These are phyloP conservation scores for Sapayoa aenigma DNA, from an alignment of 2,113 vertebrate genomes.

Conservation along the genomic window DNA sequence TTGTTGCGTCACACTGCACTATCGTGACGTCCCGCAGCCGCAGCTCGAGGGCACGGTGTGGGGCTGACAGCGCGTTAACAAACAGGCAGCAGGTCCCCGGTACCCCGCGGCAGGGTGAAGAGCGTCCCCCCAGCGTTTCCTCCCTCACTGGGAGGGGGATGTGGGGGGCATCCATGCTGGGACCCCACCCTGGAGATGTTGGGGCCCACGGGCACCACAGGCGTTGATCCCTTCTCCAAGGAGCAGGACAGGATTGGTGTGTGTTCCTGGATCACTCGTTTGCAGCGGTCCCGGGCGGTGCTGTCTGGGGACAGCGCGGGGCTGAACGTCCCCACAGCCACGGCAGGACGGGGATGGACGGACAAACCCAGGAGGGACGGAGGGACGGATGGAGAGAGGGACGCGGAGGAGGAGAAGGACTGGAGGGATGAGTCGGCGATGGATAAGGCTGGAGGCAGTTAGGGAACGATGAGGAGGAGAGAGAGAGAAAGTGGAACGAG, in stretches of 20 bases:
- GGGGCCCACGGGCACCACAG: neutral
- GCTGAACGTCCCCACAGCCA: fast-evolving
- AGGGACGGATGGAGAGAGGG: neutral
- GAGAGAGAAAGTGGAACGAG: neutral
- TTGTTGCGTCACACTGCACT: too few relatives aligned
- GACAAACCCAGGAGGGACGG: neutral
- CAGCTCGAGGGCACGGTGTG: fast-evolving
- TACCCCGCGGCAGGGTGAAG: neutral
- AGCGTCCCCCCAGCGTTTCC: too few relatives aligned
- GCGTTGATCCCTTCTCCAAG: too few relatives aligned
- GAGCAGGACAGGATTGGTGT: neutral
- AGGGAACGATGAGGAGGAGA: neutral
- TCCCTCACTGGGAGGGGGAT: too few relatives aligned
- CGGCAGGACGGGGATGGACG: too few relatives aligned
- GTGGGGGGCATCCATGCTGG: neutral
- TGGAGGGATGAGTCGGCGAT: neutral
- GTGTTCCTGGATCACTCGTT: neutral
- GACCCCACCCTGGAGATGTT: neutral
- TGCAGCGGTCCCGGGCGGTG: neutral
- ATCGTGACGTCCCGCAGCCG: neutral
- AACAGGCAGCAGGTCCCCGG: fast-evolving
- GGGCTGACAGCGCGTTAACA: neutral
- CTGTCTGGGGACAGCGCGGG: neutral
- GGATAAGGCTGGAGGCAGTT: neutral
- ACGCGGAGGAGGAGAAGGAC: neutral